Evolutionary conservation across 30 jellyfish, hydroid and myxozoan species (phyloP).

Genomic region (Hydractinia echinata): DNA sequence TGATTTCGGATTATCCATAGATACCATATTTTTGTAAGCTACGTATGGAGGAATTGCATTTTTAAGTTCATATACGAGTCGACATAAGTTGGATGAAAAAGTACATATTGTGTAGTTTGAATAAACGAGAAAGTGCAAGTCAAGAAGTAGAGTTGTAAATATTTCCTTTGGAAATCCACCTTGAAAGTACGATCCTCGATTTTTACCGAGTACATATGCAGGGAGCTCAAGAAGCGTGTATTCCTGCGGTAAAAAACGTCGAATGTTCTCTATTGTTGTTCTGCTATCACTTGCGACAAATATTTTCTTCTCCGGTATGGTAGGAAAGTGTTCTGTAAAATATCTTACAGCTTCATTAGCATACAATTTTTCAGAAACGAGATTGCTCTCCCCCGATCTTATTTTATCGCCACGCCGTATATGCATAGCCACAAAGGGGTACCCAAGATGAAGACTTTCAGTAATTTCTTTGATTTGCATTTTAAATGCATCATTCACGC

Average conservation of each 20-base stretch:
- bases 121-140: background rate
- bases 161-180: background rate
- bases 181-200: background rate
- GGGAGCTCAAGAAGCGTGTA: background rate
- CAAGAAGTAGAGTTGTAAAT: background rate
- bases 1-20: slow-evolving; percentile 11
- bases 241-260: too few species aligned
- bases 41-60: background rate
- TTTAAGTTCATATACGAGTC: background rate
- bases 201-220: background rate
- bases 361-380: background rate
- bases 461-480: background rate
- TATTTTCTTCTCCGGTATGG: background rate
- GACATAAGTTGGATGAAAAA: background rate
- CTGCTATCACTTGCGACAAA: slow-evolving; percentile 15
- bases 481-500: background rate
- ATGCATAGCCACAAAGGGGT: slow-evolving; percentile 33
- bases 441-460: background rate
- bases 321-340: background rate
- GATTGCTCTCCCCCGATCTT: background rate
- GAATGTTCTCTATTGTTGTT: background rate
- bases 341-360: background rate
- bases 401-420: slow-evolving; percentile 36
- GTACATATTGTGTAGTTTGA: slow-evolving; percentile 14
- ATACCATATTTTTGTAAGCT: background rate